phyloP scores from a whole-genome alignment of 2,797 vertebrate genomes.

The Toxotes lorentzi region DNA sequence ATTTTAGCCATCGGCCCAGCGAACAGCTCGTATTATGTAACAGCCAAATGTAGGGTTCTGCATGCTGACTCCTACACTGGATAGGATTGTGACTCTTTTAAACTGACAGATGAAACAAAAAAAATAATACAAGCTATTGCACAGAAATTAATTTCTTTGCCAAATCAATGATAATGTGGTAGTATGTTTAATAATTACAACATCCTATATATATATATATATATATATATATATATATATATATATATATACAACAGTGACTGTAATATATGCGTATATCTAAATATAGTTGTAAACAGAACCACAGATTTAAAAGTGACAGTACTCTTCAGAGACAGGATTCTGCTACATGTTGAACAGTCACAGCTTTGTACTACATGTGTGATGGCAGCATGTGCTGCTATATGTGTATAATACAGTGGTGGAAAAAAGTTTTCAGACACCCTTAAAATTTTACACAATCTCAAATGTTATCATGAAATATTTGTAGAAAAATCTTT shows the following conservation, averaged over 20 bases:
- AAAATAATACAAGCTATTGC: conserved; percentile 25
- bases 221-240: not conserved
- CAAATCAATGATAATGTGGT: conserved; percentile 36
- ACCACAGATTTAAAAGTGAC: not conserved
- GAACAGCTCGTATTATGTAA: conserved; percentile 72
- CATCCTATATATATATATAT: not conserved
- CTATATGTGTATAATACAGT: no score
- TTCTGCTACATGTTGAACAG: not conserved
- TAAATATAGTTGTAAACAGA: no score
- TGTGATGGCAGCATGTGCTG: no score
- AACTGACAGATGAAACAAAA: conserved; percentile 52
- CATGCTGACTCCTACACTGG: conserved; percentile 66
- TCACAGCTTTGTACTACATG: not conserved
- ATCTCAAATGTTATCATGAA: no score
- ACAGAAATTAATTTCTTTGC: conserved; percentile 28
- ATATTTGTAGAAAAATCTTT: no score
- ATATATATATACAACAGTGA: no score
- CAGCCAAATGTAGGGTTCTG: conserved; percentile 60
- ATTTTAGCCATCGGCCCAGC: conserved; percentile 62
- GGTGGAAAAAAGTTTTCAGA: no score
- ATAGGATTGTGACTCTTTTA: conserved; percentile 52
- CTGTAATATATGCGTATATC: no score
- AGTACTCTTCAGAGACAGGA: not conserved
- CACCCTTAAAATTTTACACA: no score
- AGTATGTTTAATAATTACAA: conserved; percentile 22